phyloP scores from a whole-genome alignment of 2,113 vertebrate genomes.

The Cyprinus carpio region DNA sequence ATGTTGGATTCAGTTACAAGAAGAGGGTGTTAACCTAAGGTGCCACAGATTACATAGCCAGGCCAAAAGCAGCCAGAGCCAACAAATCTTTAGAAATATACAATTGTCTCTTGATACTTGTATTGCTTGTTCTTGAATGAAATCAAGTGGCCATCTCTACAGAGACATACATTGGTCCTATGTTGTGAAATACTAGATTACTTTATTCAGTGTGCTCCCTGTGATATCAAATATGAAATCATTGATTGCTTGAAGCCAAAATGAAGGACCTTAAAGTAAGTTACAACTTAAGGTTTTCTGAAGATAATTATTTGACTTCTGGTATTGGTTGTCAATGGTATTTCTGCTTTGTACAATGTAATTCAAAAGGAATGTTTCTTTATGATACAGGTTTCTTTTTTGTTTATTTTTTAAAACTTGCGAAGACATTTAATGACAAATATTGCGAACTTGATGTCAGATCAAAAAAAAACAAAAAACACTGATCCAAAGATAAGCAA shows the following conservation, averaged over 20 bases:
- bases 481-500: conserved; percentile 8
- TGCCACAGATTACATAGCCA: conserved; percentile 44
- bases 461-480: neutral
- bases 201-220: conserved; percentile 44
- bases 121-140: conserved; percentile 56
- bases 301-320: conserved; percentile 19
- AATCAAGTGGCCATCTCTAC: conserved; percentile 45
- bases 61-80: conserved; percentile 45
- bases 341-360: conserved; percentile 31
- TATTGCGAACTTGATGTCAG: conserved; percentile 19
- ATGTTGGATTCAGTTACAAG: conserved; percentile 44
- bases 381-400: neutral
- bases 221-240: conserved; percentile 39
- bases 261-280: neutral
- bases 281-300: neutral
- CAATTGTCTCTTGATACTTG: conserved; percentile 47
- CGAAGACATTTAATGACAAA: neutral
- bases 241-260: conserved; percentile 46
- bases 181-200: conserved; percentile 48
- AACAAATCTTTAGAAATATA: conserved; percentile 45
- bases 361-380: conserved; percentile 49
- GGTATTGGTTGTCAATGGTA: conserved; percentile 12
- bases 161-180: conserved; percentile 49
- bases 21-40: conserved; percentile 59
- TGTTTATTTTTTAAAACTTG: neutral